Evolutionary conservation across 2,797 vertebrate genomes (phyloP).

Genomic region (Nyctibius grandis): DNA sequence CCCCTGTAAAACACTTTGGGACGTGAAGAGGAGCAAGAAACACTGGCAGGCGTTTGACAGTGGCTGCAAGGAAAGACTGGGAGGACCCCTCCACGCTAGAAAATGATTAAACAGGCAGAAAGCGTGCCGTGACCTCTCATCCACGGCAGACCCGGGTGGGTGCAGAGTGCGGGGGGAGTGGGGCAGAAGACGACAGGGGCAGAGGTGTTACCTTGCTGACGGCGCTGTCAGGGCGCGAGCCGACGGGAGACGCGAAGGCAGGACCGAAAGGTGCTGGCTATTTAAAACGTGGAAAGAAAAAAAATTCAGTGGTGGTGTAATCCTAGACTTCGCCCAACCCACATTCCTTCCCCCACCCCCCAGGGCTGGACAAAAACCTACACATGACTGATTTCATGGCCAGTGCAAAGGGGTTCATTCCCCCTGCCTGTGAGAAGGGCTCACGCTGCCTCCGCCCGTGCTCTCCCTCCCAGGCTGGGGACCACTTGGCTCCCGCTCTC

Average conservation of each 20-base stretch:
- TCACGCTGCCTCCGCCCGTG: rapidly evolving
- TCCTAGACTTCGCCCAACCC: conserved; percentile 78
- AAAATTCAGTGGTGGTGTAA: conserved; percentile 68
- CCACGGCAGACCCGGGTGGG: neutral
- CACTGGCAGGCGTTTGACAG: neutral
- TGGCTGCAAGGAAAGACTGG: neutral
- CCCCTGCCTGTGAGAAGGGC: neutral
- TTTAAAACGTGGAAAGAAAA: conserved; percentile 67
- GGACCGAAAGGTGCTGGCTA: conserved; percentile 65
- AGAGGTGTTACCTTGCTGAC: conserved; percentile 65
- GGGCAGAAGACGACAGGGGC: neutral
- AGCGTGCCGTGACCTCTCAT: neutral
- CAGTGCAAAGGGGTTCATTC: neutral
- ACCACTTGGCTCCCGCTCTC: neutral
- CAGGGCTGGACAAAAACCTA: conserved; percentile 55
- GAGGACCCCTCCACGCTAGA: neutral
- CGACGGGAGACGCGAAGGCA: neutral
- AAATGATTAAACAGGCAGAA: conserved; percentile 47
- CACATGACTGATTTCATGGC: conserved; percentile 60
- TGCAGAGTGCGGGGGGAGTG: neutral
- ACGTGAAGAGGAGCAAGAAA: neutral
- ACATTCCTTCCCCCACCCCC: conserved; percentile 72
- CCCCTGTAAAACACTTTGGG: neutral
- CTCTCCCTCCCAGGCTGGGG: neutral
- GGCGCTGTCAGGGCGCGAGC: conserved; percentile 31